A percentile compares a stretch with the other conserved stretches of the same genome.
Evolutionary conservation across 1,140 invertebrate genomes (phyloP).

Genomic region (Latrodectus geometricus): DNA sequence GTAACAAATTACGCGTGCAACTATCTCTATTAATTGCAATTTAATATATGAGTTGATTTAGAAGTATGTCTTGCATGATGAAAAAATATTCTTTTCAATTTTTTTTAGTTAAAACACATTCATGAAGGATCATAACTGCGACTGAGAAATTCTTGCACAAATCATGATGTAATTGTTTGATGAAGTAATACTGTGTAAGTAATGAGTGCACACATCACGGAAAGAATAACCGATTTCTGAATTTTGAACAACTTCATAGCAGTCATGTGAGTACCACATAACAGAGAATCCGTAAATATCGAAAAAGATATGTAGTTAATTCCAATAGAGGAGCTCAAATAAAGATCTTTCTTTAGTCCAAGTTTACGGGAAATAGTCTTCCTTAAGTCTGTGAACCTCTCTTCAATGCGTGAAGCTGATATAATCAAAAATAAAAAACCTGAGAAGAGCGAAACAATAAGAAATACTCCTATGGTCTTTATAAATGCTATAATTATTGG

Average conservation of each 20-base stretch:
- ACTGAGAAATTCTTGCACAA: neutral
- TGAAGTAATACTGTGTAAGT: neutral
- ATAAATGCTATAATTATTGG: too few species aligned
- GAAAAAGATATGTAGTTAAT: neutral
- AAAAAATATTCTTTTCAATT: too few species aligned
- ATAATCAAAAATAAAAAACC: neutral
- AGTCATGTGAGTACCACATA: neutral
- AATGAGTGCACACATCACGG: neutral
- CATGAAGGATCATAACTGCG: too few species aligned
- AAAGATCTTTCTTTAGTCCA: neutral
- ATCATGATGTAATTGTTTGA: neutral
- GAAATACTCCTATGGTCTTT: too few species aligned
- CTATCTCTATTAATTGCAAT: too few species aligned
- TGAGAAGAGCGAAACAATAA: too few species aligned
- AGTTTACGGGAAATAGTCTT: neutral
- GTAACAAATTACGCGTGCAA: too few species aligned
- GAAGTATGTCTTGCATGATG: too few species aligned
- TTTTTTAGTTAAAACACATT: too few species aligned
- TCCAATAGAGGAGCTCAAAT: neutral
- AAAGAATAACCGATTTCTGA: neutral
- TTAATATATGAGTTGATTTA: too few species aligned
- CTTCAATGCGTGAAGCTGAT: neutral
- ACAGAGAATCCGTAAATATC: neutral
- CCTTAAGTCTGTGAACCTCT: neutral
- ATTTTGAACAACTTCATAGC: neutral